Evolutionary conservation across 1,140 invertebrate genomes (phyloP), one percentile per base, ranked within the genome.

Genomic region (Heliconius hewitsoni): DNA sequence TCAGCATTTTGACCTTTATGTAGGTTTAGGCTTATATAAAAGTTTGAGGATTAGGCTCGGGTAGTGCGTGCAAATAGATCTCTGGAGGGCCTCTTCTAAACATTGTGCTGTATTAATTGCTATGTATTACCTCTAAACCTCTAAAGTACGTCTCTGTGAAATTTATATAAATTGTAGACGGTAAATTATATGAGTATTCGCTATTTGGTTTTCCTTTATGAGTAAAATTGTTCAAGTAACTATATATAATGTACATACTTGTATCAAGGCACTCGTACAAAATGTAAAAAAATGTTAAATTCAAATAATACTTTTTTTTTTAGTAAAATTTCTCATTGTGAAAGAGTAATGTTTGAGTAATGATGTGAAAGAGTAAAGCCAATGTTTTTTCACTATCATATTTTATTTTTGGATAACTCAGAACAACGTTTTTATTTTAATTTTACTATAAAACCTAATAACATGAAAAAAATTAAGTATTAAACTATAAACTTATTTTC

Each of bases 1-100:
- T 88, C 85, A 85, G 88, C 84, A 87, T 86, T 88, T 85, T 90
- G 91, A 91, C 88, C 91, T 92, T 92, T 85, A 84, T 84, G 70
- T 81, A 85, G 79, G 52, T 75, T 82, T 79, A 77, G 80, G 73
- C 80, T 78, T 81, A 82, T 82, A 87, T 85, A 84, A 85, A 87
- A 87, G 76, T 85, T 87, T 83, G 81, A 55, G 80, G 81, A 82
- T 85, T 84, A 81, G 79, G 80, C 73, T 77, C 66, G 77, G 70
- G 76, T 71, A 77, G 73, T 77, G 83, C 81, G 83, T 78, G 78
- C 71, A 74, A 71, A 83, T 83, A 80, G 80, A 81, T 81, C 80
- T 83, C 82, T 71, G 42, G 78, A 77, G 82, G 73, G 76, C 78
- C 78, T 79, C 75, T 74, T 75, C 73, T 77, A 81, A 79, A 82